Conservation (phyloP, 2,888 invertebrate species). For the Plebejus anna region DNA sequence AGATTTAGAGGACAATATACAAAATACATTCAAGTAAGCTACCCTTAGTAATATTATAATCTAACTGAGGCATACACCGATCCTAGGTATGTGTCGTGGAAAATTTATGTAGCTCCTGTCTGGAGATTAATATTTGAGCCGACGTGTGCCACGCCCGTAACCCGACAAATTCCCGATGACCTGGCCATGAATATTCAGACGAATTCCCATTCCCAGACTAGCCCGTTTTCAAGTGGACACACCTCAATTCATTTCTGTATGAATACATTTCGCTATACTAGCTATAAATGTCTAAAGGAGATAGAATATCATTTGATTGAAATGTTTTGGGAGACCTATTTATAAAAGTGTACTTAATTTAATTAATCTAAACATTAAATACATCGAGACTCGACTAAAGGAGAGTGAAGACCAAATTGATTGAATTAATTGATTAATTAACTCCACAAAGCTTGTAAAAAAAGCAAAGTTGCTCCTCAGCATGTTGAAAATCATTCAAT, state of each 20-base stretch:
- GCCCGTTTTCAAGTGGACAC: background rate
- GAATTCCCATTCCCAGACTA: slow-evolving; percentile 16
- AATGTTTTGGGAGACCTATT: background rate
- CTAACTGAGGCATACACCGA: background rate
- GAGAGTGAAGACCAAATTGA: too few species aligned
- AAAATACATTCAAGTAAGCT: background rate
- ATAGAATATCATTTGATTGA: background rate
- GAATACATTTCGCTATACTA: background rate
- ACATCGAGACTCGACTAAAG: too few species aligned
- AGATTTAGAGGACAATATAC: background rate
- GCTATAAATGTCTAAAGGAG: background rate
- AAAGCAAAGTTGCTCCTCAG: too few species aligned
- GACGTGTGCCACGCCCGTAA: background rate
- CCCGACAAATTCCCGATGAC: slow-evolving; percentile 18
- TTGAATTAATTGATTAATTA: too few species aligned
- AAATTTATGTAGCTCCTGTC: slow-evolving; percentile 7
- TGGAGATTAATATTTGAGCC: slow-evolving; percentile 19
- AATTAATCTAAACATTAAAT: too few species aligned
- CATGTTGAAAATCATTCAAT: too few species aligned
- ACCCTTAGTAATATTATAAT: background rate
- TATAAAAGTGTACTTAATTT: too few species aligned
- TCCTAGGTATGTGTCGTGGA: background rate
- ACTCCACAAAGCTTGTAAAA: too few species aligned
- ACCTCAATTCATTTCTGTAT: slow-evolving; percentile 11
- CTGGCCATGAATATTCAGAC: slow-evolving; percentile 16